Evolutionary conservation across 2,888 invertebrate species (phyloP), one percentile per base, ranked within the genome.

Genomic region (Blastobasis lacticolella): DNA sequence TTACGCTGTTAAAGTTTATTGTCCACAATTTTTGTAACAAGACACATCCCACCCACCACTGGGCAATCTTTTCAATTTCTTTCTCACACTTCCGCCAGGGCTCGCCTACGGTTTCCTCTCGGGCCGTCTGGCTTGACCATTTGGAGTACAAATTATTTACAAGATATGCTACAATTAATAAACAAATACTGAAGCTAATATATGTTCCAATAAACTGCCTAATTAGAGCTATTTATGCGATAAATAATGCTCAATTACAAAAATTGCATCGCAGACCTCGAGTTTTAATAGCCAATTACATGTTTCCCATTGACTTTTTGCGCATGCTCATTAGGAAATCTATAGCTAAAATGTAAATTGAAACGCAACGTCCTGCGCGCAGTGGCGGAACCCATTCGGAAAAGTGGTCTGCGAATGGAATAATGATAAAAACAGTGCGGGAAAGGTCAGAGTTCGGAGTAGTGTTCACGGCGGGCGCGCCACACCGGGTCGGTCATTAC

Each of bases 301-400:
- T 3, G 23, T 3, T 23, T 23, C 23, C 23, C 23, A 23, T 23
- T 23, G 23, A 23, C 23, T 48, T 9, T 41, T 41, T 48, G 36
- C 23, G 8, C 10, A 41, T 41, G 41, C 48, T 41, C 41, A 43
- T 37, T 43, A 37, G 7, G 6, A 48, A 49, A 49, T 52, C 52
- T 49, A 52, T 52, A 46, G 45, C 37, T 38, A 9, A 43, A 52
- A 10, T 23, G 43, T 37, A 52, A 52, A 40, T 44, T 10, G 49
- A 52, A 49, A 46, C 36, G 48, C 38, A 38, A 46, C 49, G 23
- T 46, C 52, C 49, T 42, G 46, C 46, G 10, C 23, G 23, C 23
- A 23, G 23, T 37, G 41, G 36, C 10, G 23, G 8, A 51, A 48
- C 48, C 48, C 48, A 51, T 45, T 48, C 38, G 51, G 45, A 51